phyloP scores from a whole-genome alignment of 2,888 invertebrate species.

The Tachina grossa region DNA sequence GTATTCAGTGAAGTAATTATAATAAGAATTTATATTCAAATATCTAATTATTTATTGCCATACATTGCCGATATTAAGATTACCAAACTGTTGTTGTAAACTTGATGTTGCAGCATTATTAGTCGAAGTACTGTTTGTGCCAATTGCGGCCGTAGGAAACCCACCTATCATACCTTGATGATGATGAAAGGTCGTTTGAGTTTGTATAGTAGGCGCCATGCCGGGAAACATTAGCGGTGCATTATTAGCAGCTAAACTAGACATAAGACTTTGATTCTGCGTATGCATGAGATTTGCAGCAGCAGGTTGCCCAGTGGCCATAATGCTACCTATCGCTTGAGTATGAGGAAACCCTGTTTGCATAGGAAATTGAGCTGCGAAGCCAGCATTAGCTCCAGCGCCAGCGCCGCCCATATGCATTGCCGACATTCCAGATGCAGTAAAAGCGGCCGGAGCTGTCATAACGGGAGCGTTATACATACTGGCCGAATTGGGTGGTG shows the following conservation, averaged over 20 bases:
- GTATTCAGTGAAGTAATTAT: slow-evolving; percentile 50
- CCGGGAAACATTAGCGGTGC: slow-evolving; percentile 64
- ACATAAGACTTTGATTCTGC: slow-evolving; percentile 77
- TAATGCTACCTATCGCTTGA: slow-evolving; percentile 73
- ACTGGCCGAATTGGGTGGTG: slow-evolving; percentile 82
- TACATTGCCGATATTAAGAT: slow-evolving; percentile 83
- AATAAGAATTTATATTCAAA: slow-evolving; percentile 39
- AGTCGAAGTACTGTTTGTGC: slow-evolving; percentile 44
- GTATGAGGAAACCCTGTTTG: slow-evolving; percentile 71
- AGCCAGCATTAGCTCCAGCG: slow-evolving; percentile 72
- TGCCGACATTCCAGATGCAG: slow-evolving; percentile 77
- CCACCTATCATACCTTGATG: slow-evolving; percentile 68
- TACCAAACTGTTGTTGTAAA: slow-evolving; percentile 83
- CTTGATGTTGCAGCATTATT: slow-evolving; percentile 77
- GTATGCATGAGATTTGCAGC: slow-evolving; percentile 77
- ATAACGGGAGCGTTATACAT: slow-evolving; percentile 83
- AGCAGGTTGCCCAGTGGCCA: slow-evolving; percentile 74
- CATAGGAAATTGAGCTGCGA: slow-evolving; percentile 80
- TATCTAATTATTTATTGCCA: slow-evolving; percentile 81
- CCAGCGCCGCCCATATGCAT: slow-evolving; percentile 75
- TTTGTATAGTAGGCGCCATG: slow-evolving; percentile 57
- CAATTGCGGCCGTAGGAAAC: slow-evolving; percentile 59
- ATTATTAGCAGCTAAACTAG: slow-evolving; percentile 54
- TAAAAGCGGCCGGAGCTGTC: slow-evolving; percentile 82
- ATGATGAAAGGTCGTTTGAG: slow-evolving; percentile 61